Evolutionary conservation across 2,888 invertebrate genomes (phyloP), one percentile per base, ranked within the genome.

Genomic region (Sclerodermus sp.): DNA sequence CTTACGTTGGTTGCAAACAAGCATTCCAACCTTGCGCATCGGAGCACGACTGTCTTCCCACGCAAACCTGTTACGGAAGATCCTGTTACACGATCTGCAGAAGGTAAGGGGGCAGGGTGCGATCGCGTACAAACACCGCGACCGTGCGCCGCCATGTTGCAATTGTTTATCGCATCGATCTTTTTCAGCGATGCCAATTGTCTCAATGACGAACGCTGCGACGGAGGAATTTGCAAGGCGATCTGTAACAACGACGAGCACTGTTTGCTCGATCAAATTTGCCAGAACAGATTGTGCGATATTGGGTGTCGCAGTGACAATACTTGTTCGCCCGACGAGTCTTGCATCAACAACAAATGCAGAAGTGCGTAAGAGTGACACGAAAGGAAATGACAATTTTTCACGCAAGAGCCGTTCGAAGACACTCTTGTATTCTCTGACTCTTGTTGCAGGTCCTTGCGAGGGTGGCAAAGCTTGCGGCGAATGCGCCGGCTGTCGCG

Each of bases 241-340:
- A 87, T 94, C 29, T 95, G 94, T 71, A 94, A 93, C 71, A 91
- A 88, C 45, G 93, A 95, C 73, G 84, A 87, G 12, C 87, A 89
- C 52, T 95, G 94, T 70, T 85, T 85, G 15, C 81, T 84, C 12
- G 88, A 90, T 60, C 90, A 93, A 77, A 92, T 95, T 65, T 95
- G 95, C 70, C 90, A 91, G 75, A 91, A 90, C 67, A 84, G 93
- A 65, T 82, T 93, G 57, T 94, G 94, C 73, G 87, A 91, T 71
- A 85, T 88, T 66, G 95, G 95, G 40, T 95, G 95, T 71, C 85
- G 93, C 52, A 90, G 87, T 69, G 93, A 94, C 72, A 86, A 87
- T 39, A 85, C 87, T 12, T 95, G 95, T 72, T 82, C 86, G 8
- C 82, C 80, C 53, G 82, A 87, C 52, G 85, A 91, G 76, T 88